Conservation (phyloP, 2,113 vertebrate species). For the Poecilia latipinna region DNA sequence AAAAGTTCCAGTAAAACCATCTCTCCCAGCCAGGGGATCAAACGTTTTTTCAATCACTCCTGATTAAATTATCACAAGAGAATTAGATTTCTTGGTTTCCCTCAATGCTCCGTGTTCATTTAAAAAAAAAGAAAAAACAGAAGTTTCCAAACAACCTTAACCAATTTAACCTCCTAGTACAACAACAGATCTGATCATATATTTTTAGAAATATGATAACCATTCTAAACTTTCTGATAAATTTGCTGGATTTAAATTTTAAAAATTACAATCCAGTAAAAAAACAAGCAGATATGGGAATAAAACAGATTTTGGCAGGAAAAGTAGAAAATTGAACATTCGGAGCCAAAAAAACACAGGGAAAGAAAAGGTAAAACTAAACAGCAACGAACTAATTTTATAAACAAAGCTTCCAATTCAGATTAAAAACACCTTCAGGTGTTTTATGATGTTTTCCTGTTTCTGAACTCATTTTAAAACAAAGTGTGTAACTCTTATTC, state of each 20-base stretch:
- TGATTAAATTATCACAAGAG: background rate
- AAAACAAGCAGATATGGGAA: background rate
- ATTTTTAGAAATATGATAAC: background rate
- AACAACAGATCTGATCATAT: too few species aligned
- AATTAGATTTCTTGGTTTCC: background rate
- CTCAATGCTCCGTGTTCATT: background rate
- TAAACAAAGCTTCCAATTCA: too few species aligned
- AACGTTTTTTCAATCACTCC: background rate
- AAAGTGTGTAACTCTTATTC: background rate
- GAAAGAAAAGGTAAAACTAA: background rate
- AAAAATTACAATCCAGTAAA: background rate
- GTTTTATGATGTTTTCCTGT: too few species aligned
- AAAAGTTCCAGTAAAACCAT: background rate
- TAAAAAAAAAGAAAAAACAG: background rate
- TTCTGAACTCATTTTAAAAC: background rate
- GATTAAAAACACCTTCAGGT: too few species aligned
- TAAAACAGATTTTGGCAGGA: background rate
- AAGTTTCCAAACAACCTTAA: too few species aligned
- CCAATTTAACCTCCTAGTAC: too few species aligned
- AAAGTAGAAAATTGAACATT: background rate
- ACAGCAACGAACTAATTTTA: too few species aligned
- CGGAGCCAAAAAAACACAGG: background rate
- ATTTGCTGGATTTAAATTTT: background rate
- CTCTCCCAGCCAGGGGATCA: background rate
- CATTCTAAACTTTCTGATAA: background rate